A percentile compares a stretch with the other conserved stretches of the same genome.
phyloP scores from a whole-genome alignment of 1,140 invertebrate genomes.

The Hyposmocoma kahamanoa region DNA sequence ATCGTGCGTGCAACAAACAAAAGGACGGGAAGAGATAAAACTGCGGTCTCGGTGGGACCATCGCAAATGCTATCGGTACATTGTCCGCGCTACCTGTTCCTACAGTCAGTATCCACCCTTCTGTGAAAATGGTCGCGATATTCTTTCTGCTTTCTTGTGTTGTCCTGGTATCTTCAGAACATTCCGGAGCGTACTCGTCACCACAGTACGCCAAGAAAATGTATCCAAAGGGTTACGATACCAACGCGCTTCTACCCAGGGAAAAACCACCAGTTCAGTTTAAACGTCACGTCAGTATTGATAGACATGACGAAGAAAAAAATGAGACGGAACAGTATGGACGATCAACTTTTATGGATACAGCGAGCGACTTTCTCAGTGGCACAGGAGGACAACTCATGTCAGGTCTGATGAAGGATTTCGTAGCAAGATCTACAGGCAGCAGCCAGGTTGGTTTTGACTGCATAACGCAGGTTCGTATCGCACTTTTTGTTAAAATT shows the following conservation, averaged over 20 bases:
- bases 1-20: slow-evolving; percentile 66
- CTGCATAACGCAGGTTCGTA: slow-evolving; percentile 70
- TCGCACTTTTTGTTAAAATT: slow-evolving; percentile 40
- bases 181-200: slow-evolving; percentile 66
- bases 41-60: slow-evolving; percentile 28
- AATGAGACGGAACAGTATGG: slow-evolving; percentile 53
- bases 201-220: slow-evolving; percentile 70
- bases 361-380: slow-evolving; percentile 68
- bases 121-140: slow-evolving; percentile 46
- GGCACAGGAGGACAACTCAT: slow-evolving; percentile 75
- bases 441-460: slow-evolving; percentile 78
- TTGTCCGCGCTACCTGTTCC: slow-evolving; percentile 48
- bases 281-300: slow-evolving; percentile 31
- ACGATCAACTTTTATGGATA: slow-evolving; percentile 63
- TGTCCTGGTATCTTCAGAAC: slow-evolving; percentile 36
- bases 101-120: slow-evolving; percentile 29
- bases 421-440: slow-evolving; percentile 77
- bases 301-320: slow-evolving; percentile 38
- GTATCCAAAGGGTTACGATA: slow-evolving; percentile 48
- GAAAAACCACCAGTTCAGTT: slow-evolving; percentile 39
- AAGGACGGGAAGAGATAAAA: slow-evolving; percentile 63
- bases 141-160: slow-evolving; percentile 24
- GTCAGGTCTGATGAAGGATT: slow-evolving; percentile 78
- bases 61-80: slow-evolving; percentile 33
- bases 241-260: slow-evolving; percentile 39